A percentile compares a stretch with the other conserved stretches of the same genome.
Conservation (phyloP, 2,113 vertebrate species). For the Stegostoma tigrinum region DNA sequence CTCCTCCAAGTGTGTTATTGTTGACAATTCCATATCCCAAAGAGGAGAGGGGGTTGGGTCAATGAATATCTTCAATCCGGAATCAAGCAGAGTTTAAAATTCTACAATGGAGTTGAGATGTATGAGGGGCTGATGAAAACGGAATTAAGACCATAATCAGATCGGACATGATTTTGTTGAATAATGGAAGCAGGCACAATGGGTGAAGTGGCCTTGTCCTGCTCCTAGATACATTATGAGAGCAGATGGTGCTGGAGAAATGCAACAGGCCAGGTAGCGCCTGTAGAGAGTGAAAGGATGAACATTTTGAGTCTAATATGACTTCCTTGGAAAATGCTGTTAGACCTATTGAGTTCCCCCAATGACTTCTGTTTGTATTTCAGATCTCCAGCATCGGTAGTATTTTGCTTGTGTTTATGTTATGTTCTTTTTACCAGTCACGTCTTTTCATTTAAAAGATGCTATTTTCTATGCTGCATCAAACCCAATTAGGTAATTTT, state of each 20-base stretch:
- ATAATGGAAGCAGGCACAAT: not conserved
- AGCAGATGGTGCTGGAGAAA: too few relatives aligned
- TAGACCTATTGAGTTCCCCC: too few relatives aligned
- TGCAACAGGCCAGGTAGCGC: too few relatives aligned
- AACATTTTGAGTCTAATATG: too few relatives aligned
- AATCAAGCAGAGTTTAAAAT: not conserved
- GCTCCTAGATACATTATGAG: too few relatives aligned
- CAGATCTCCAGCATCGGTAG: too few relatives aligned
- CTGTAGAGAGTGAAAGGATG: too few relatives aligned
- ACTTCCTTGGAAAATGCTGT: too few relatives aligned
- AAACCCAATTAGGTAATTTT: not conserved
- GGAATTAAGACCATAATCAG: not conserved
- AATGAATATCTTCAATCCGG: not conserved
- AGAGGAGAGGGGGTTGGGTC: not conserved
- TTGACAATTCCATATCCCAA: not conserved
- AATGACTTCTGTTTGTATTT: too few relatives aligned
- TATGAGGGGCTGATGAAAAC: not conserved
- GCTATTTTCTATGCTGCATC: not conserved
- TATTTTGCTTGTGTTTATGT: not conserved
- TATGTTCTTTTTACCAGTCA: not conserved
- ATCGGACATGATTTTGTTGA: not conserved
- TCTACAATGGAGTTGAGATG: not conserved
- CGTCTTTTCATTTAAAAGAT: not conserved
- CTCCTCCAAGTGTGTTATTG: not conserved
- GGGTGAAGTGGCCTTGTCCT: not conserved